These are phyloP conservation scores for Halocynthia roretzi DNA, from an alignment of 23 tunicate species.

Conservation along the genomic window DNA sequence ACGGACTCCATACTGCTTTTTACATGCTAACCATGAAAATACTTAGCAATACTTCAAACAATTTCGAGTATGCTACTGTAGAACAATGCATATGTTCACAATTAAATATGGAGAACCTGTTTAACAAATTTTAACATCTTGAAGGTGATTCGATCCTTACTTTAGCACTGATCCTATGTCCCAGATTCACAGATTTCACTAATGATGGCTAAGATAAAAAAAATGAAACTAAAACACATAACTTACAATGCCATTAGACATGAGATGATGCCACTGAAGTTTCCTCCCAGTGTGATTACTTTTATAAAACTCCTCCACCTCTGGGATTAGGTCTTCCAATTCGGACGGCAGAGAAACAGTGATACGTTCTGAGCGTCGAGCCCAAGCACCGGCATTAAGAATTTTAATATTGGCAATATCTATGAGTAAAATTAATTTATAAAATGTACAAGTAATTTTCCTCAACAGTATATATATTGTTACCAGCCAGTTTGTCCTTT, in stretches of 20 bases:
- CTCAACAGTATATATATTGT: neutral
- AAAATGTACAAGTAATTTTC: neutral
- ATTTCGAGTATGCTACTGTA: too few species aligned
- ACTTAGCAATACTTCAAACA: too few species aligned
- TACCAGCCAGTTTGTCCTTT: conserved; percentile 39
- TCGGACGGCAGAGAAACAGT: conserved; percentile 69
- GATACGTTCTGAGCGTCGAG: conserved; percentile 53
- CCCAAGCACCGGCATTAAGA: conserved; percentile 90
- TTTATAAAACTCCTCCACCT: conserved; percentile 79
- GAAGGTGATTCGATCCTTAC: too few species aligned
- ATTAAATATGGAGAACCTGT: too few species aligned
- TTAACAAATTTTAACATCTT: too few species aligned
- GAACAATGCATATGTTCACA: too few species aligned
- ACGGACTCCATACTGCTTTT: too few species aligned
- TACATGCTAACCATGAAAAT: too few species aligned
- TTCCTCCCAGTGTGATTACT: conserved; percentile 76
- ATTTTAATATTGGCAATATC: conserved; percentile 79
- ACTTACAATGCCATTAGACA: conserved; percentile 82
- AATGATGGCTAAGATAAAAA: neutral
- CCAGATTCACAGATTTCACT: neutral
- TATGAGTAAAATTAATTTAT: neutral
- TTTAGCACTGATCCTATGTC: neutral
- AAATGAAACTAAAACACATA: neutral
- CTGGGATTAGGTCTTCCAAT: conserved; percentile 71
- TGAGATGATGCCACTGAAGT: conserved; percentile 74